phyloP scores from a whole-genome alignment of 2,797 vertebrate genomes.

The Chiloscyllium punctatum region DNA sequence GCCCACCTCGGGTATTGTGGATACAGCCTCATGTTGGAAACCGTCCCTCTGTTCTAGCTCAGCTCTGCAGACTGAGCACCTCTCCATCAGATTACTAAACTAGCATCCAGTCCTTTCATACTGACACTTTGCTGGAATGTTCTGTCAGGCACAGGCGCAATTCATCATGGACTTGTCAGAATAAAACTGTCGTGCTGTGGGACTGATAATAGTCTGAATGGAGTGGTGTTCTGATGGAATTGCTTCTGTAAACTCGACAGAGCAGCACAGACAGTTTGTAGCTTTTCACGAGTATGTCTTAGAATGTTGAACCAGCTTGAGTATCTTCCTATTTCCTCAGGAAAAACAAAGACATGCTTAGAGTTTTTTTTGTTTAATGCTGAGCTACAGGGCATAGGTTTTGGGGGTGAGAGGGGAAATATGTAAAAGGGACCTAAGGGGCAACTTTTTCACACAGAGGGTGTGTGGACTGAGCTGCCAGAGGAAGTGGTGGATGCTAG shows the following conservation, averaged over 20 bases:
- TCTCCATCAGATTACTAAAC: background rate
- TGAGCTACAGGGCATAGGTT: too few relatives aligned
- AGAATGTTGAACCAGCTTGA: background rate
- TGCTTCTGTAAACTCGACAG: background rate
- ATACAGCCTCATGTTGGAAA: background rate
- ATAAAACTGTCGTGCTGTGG: background rate
- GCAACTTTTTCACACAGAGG: too few relatives aligned
- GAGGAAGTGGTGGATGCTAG: too few relatives aligned
- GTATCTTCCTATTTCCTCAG: background rate
- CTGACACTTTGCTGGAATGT: slow-evolving; percentile 21
- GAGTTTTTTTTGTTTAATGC: background rate
- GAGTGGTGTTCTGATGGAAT: background rate
- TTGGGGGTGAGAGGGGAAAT: too few relatives aligned
- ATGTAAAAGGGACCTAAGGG: too few relatives aligned
- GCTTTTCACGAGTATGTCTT: background rate
- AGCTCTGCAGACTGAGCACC: background rate
- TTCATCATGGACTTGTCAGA: slow-evolving; percentile 28
- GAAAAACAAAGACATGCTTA: background rate
- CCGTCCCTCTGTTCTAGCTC: background rate
- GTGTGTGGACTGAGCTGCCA: too few relatives aligned
- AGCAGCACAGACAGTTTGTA: background rate
- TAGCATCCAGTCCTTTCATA: slow-evolving; percentile 9
- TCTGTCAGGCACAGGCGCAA: slow-evolving; percentile 22
- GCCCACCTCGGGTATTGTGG: too few relatives aligned
- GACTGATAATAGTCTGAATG: background rate